These are phyloP conservation scores for Molanna angustata DNA, from an alignment of 2,888 invertebrate species.

Conservation along the genomic window DNA sequence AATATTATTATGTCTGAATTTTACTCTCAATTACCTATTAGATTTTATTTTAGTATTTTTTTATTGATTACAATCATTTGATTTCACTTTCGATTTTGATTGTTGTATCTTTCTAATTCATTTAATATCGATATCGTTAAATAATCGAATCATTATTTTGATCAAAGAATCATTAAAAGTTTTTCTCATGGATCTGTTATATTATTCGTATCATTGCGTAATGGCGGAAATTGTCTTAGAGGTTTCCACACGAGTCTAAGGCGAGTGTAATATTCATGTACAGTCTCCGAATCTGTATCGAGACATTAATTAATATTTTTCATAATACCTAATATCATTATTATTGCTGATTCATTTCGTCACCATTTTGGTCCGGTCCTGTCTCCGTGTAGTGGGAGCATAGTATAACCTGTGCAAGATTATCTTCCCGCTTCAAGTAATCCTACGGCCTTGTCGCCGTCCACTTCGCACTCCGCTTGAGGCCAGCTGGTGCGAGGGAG, in stretches of 20 bases:
- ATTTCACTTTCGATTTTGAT: too few species aligned
- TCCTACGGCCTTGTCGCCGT: background rate
- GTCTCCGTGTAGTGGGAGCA: slow-evolving; percentile 12
- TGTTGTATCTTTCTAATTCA: too few species aligned
- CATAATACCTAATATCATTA: background rate
- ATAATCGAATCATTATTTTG: too few species aligned
- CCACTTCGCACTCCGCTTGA: background rate
- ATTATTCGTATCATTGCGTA: background rate
- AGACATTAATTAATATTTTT: background rate
- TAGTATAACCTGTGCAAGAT: slow-evolving; percentile 23
- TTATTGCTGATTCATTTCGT: background rate
- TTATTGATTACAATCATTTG: too few species aligned
- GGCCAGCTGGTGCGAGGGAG: slow-evolving; percentile 7
- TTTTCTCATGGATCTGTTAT: too few species aligned
- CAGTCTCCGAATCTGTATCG: background rate
- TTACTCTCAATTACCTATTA: too few species aligned
- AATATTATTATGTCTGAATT: too few species aligned
- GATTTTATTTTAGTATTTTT: too few species aligned
- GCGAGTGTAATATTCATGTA: background rate
- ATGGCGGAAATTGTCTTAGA: background rate
- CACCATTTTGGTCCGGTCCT: background rate
- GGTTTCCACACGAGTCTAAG: background rate
- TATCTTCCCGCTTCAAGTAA: slow-evolving; percentile 13
- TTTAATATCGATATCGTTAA: too few species aligned
- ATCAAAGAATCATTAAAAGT: too few species aligned